A percentile compares a stretch with the other conserved stretches of the same genome.
phyloP scores from a whole-genome alignment of 2,113 vertebrate genomes.

The Solea senegalensis region DNA sequence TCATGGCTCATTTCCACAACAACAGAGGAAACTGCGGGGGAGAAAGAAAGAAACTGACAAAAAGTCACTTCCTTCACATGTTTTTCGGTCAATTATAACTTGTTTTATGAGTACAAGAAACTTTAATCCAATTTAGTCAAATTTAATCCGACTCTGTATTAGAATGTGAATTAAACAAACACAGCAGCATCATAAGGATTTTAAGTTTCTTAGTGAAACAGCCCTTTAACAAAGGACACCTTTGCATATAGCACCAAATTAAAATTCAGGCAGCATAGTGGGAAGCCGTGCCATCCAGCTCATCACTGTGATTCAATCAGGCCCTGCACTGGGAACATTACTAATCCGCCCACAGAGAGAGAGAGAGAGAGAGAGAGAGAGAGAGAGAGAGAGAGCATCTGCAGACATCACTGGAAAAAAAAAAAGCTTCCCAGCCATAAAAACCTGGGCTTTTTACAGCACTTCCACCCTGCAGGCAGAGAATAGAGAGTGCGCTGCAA shows the following conservation, averaged over 20 bases:
- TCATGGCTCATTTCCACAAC: no score
- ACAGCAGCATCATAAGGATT: no score
- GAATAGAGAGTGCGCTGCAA: slow-evolving; percentile 20
- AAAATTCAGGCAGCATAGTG: slow-evolving; percentile 50
- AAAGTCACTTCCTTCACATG: no score
- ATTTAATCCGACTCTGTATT: no score
- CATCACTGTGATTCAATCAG: slow-evolving; percentile 62
- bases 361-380: slow-evolving; percentile 35
- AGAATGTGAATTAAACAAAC: no score
- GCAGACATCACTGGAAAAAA: slow-evolving; percentile 31
- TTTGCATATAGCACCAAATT: slow-evolving; percentile 43
- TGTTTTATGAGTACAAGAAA: no score
- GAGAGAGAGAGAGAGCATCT: slow-evolving; percentile 34
- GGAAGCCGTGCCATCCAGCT: slow-evolving; percentile 41
- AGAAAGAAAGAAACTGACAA: no score
- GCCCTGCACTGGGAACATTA: slow-evolving; percentile 51
- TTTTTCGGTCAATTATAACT: no score
- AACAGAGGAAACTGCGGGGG: no score
- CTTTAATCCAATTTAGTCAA: no score
- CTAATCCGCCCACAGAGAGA: slow-evolving; percentile 47
- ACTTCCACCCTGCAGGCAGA: slow-evolving; percentile 32
- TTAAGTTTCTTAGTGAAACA: no score
- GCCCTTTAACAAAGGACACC: slow-evolving; percentile 14
- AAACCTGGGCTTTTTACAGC: slow-evolving; percentile 37
- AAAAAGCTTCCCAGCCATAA: slow-evolving; percentile 31